Evolutionary conservation across 2,888 invertebrate genomes (phyloP), one percentile per base, ranked within the genome.

Genomic region (Beris chalybata): DNA sequence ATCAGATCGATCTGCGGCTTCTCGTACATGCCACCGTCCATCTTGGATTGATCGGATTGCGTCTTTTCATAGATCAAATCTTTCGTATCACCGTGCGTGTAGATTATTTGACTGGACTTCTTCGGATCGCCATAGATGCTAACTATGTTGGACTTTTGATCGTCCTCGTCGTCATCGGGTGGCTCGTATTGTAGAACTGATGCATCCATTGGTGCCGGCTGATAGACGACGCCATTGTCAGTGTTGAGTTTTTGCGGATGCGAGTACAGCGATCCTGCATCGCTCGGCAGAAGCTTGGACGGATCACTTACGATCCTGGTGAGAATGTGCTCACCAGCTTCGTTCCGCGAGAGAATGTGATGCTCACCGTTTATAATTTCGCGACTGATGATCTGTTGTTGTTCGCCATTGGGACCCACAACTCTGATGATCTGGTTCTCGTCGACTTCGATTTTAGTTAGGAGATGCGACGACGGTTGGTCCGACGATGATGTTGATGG

Each of bases 1-100:
- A 92, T 92, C 74, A 92, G 82, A 79, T 92, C 91, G 77, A 91
- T 91, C 72, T 91, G 89, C 61, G 48, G 66, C 44, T 70, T 69
- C 53, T 67, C 66, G 53, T 70, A 70, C 30, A 70, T 61, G 11
- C 65, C 65, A 5, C 59, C 69, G 54, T 66, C 70, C 9, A 68
- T 64, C 52, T 70, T 70, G 13, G 54, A 29, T 6, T 64, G 65
- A 30, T 69, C 69, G 6, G 32, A 43, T 30, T 69, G 13, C 22
- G 45, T 30, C 45, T 68, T 70, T 47, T 70, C 66, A 67, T 71
- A 70, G 50, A 71, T 70, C 57, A 83, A 82, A 68, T 83, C 82
- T 9, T 84, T 85, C 67, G 84, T 76, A 4, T 71, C 75, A 43
- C 73, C 77, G 66, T 72, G 80, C 75, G 80, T 81, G 57, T 84